Evolutionary conservation across 2,888 invertebrate genomes (phyloP), one percentile per base, ranked within the genome.

Genomic region (Eupeodes luniger): DNA sequence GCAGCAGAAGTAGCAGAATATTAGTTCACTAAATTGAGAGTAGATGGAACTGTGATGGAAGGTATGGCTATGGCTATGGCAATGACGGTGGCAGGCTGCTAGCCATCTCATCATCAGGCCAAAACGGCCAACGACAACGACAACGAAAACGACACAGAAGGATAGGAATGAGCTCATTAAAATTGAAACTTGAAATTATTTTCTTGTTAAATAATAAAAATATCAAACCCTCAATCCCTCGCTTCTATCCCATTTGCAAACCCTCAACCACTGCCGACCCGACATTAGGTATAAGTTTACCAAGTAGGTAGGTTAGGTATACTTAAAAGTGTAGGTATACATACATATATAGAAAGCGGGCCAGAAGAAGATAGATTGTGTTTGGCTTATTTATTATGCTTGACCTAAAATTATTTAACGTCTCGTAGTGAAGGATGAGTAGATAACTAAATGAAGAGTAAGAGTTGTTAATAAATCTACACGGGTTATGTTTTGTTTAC

Each of bases 101-200:
- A 7, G 19, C 27, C 2, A 11, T 47, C 27, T 27, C 27, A 27
- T 19, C 27, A 19, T 11, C 27, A 11, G 27, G 5, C 4, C 47
- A 47, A 12, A 10, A 47, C 47, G 47, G 47, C 47, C 10, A 11
- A 11, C 11, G 47, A 47, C 47, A 12, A 47, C 47, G 11, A 47
- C 1, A 12, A 59, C 7, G 14, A 19, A 27, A 14, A 40, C 40
- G 40, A 40, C 40, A 40, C 1, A 19, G 53, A 69, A 69, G 51
- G 61, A 55, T 27, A 67, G 70, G 14, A 70, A 53, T 70, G 36
- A 80, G 66, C 84, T 87, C 87, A 87, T 87, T 87, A 87, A 84
- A 87, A 84, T 87, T 87, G 83, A 81, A 84, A 83, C 80, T 84
- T 80, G 67, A 77, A 83, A 83, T 87, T 80, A 87, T 83, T 80